These are phyloP conservation scores for Ambastaia sidthimunki DNA, from an alignment of 2,797 vertebrate genomes.

Conservation along the genomic window DNA sequence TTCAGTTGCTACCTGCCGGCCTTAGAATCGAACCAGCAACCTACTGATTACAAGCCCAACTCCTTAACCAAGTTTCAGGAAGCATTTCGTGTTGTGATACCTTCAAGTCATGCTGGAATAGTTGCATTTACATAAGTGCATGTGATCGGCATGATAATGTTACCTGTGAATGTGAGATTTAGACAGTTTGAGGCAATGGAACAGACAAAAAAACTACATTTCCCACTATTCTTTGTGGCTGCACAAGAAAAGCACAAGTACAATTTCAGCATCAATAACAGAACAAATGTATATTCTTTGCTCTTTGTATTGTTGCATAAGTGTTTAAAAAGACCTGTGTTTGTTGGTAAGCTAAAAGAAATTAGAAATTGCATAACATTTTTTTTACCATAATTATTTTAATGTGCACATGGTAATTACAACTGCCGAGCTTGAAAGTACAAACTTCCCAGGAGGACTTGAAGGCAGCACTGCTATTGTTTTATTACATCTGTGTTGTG, in stretches of 20 bases:
- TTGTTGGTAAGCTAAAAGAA: background rate
- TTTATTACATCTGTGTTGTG: background rate
- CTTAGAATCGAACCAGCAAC: too few relatives aligned
- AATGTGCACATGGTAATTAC: background rate
- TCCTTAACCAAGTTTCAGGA: background rate
- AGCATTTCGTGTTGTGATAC: background rate
- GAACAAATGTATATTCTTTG: background rate
- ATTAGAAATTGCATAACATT: background rate
- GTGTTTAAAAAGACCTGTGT: background rate
- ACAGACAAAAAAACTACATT: background rate
- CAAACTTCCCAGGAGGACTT: background rate
- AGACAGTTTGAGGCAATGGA: background rate
- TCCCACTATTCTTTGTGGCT: background rate
- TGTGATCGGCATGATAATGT: background rate
- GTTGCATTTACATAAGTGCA: background rate
- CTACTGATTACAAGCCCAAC: too few relatives aligned
- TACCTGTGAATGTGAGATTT: background rate
- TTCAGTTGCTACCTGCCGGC: too few relatives aligned
- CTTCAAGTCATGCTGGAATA: background rate
- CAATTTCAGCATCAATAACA: background rate
- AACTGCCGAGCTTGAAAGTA: background rate
- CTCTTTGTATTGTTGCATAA: background rate
- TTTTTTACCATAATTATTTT: background rate
- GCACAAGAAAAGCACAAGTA: background rate
- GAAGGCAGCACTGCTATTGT: background rate